A percentile compares a stretch with the other conserved stretches of the same genome.
Conservation (phyloP, 53 echinoderm and acorn worm genomes). For the Henricia sp. region DNA sequence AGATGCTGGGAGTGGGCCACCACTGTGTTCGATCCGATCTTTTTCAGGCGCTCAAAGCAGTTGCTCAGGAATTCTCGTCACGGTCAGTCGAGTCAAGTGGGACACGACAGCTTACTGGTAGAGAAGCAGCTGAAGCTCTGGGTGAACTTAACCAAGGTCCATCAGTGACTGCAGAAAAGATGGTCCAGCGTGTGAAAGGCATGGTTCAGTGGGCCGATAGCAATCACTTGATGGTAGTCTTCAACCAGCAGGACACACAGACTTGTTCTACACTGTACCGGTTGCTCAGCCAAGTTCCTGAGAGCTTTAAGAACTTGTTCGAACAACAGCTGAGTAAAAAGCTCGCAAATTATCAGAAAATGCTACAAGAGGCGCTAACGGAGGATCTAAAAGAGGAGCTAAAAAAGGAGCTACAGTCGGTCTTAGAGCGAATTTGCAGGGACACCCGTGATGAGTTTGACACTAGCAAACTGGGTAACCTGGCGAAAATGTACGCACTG, state of each 20-base stretch:
- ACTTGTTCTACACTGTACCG: constrained; percentile 58
- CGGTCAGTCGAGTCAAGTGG: constrained; percentile 30
- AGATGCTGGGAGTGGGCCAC: constrained; percentile 43
- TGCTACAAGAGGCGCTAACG: constrained; percentile 54
- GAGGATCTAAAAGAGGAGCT: too few relatives aligned
- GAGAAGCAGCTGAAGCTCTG: constrained; percentile 27
- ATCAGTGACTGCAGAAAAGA: constrained; percentile 44
- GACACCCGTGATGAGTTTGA: constrained; percentile 34
- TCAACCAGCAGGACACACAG: constrained; percentile 64
- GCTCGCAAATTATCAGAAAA: constrained; percentile 43
- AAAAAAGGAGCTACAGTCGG: constrained; percentile 39
- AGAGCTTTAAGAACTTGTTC: constrained; percentile 50
- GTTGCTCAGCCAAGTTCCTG: constrained; percentile 45
- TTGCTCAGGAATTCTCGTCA: constrained; percentile 54
- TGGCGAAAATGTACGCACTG: constrained; percentile 50
- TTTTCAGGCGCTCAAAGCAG: constrained; percentile 47
- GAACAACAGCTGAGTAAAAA: constrained; percentile 43
- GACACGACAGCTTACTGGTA: constrained; percentile 20
- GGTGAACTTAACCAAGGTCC: constrained; percentile 19
- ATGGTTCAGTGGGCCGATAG: constrained; percentile 70
- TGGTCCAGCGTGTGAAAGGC: constrained; percentile 57
- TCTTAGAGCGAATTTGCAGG: constrained; percentile 46
- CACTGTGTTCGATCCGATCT: constrained; percentile 49
- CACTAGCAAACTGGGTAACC: constrained; percentile 28
- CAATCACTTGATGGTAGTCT: constrained; percentile 62